Conservation (phyloP, 2,888 invertebrate genomes). For the Homarus gammarus region DNA sequence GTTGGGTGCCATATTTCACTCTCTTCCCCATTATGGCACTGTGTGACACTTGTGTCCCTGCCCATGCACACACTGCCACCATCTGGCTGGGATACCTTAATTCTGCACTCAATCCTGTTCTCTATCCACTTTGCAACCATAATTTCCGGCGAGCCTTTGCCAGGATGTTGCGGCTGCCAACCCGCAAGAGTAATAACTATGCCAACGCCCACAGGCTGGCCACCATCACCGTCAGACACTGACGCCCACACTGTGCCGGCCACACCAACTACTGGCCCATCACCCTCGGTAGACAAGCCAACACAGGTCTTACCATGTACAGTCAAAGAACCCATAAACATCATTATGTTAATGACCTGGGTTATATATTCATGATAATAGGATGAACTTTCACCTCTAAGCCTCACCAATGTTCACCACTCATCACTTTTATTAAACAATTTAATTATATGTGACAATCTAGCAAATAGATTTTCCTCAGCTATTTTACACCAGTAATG, state of each 20-base stretch:
- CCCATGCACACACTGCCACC: conserved; percentile 80
- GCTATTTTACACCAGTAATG: background rate
- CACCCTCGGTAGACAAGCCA: background rate
- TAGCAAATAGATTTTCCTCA: too few relatives aligned
- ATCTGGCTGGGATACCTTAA: conserved; percentile 82
- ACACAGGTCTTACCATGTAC: background rate
- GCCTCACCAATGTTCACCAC: too few relatives aligned
- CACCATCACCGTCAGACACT: conserved; percentile 58
- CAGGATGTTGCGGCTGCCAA: conserved; percentile 77
- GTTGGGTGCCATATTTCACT: conserved; percentile 83
- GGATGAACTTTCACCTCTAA: background rate
- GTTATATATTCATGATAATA: background rate
- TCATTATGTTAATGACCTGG: background rate
- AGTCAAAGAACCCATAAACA: background rate
- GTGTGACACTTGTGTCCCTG: conserved; percentile 80
- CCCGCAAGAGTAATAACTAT: conserved; percentile 37
- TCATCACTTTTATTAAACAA: too few relatives aligned
- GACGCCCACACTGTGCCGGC: conserved; percentile 13
- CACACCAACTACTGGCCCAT: background rate
- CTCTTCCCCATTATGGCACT: conserved; percentile 82
- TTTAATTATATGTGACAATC: too few relatives aligned
- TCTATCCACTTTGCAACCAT: conserved; percentile 81
- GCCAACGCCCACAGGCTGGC: conserved; percentile 42
- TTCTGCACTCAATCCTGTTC: conserved; percentile 81
- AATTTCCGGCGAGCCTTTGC: conserved; percentile 80